A percentile compares a stretch with the other conserved stretches of the same genome.
phyloP scores from a whole-genome alignment of 2,113 vertebrate species.

The Sebastes fasciatus region DNA sequence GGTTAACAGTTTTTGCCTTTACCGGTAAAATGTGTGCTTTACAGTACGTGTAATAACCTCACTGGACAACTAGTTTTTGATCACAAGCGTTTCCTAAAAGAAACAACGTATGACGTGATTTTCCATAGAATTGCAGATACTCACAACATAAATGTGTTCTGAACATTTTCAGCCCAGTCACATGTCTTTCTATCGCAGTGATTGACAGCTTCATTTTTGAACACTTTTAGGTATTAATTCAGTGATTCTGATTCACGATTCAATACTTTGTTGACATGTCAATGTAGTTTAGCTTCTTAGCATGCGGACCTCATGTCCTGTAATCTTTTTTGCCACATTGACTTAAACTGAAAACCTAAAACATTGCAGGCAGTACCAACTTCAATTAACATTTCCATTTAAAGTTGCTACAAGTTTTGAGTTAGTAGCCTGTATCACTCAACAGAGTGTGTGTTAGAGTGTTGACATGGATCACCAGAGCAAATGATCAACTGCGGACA shows the following conservation, averaged over 20 bases:
- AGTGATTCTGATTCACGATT: background rate
- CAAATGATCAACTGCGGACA: constrained; percentile 42
- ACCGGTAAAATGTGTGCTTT: no score
- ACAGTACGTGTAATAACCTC: no score
- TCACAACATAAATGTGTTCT: no score
- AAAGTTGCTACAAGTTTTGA: constrained; percentile 15
- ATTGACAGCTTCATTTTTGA: background rate
- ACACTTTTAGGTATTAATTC: background rate
- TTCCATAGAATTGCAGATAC: no score
- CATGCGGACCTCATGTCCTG: background rate
- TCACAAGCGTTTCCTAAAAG: no score
- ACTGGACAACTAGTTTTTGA: no score
- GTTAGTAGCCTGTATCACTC: background rate
- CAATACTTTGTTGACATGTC: background rate
- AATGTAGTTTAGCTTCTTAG: background rate
- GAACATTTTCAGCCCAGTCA: no score
- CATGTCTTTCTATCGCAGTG: no score
- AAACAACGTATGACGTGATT: no score
- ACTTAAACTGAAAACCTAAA: background rate
- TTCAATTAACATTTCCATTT: constrained; percentile 44
- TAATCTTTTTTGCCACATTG: background rate
- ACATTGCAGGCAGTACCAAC: background rate
- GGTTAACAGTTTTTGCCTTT: background rate
- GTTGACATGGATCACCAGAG: constrained; percentile 44
- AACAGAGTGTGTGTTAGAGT: background rate